Conservation (phyloP, 2,113 vertebrate genomes). For the Polyodon spathula region DNA sequence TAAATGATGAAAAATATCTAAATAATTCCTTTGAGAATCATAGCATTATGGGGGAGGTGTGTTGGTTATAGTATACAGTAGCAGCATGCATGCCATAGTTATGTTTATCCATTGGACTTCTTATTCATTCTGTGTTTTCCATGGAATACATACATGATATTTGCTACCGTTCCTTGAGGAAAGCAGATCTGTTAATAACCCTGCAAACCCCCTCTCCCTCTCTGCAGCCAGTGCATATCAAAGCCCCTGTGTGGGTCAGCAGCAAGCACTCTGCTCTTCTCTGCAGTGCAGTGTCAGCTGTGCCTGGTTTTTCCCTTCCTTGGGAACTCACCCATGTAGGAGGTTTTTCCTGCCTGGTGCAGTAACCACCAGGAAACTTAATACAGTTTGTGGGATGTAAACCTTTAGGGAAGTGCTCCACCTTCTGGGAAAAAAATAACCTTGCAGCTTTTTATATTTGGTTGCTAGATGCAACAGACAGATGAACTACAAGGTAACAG, state of each 20-base stretch:
- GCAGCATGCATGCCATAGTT: too few species aligned
- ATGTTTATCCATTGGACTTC: too few species aligned
- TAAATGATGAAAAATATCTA: too few species aligned
- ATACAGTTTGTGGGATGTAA: not conserved
- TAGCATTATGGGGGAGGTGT: too few species aligned
- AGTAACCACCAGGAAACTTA: slow-evolving; percentile 17
- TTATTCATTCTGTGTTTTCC: too few species aligned
- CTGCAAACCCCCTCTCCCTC: not conserved
- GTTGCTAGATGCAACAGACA: too few species aligned
- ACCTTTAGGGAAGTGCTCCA: not conserved
- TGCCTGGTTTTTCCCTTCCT: slow-evolving; percentile 2
- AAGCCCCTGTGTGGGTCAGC: not conserved
- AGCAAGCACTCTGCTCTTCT: slow-evolving; percentile 1
- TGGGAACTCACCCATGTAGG: slow-evolving; percentile 27
- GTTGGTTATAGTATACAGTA: too few species aligned
- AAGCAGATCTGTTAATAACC: slow-evolving; percentile 17
- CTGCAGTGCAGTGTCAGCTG: slow-evolving; percentile 23
- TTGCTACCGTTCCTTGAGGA: too few species aligned
- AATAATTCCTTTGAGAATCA: too few species aligned
- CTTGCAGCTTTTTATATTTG: not conserved
- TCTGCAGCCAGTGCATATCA: not conserved
- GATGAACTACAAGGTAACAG: too few species aligned
- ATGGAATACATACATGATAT: too few species aligned
- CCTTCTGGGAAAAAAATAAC: not conserved
- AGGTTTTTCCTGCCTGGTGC: slow-evolving; percentile 22